Evolutionary conservation across 2,113 vertebrate species (phyloP).

Genomic region (Poeciliopsis occidentalis): DNA sequence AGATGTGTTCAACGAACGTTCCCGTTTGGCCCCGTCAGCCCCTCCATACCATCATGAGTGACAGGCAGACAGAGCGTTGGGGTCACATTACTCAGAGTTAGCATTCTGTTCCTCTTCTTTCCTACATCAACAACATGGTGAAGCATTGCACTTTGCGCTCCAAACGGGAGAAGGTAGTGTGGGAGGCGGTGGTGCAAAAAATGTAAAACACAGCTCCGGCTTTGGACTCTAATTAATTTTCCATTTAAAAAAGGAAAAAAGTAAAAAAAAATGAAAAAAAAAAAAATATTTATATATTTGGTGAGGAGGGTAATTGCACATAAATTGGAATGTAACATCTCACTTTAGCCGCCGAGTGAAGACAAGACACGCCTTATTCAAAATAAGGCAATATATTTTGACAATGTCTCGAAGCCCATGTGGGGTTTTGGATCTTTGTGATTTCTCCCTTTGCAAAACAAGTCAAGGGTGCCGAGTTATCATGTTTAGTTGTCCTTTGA

Average conservation of each 20-base stretch:
- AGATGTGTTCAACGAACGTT: constrained; percentile 52
- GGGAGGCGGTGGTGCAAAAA: constrained; percentile 65
- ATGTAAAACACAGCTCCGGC: constrained; percentile 51
- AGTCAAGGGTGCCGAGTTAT: constrained; percentile 28
- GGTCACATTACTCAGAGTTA: constrained; percentile 73
- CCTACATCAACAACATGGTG: constrained; percentile 66
- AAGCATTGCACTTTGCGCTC: constrained; percentile 63
- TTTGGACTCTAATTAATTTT: constrained; percentile 64
- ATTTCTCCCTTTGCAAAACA: constrained; percentile 39
- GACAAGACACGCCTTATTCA: constrained; percentile 31
- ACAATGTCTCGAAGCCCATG: constrained; percentile 31
- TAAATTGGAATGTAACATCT: constrained; percentile 48
- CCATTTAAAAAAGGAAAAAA: constrained; percentile 48
- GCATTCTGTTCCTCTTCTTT: constrained; percentile 72
- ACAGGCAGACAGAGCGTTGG: constrained; percentile 64
- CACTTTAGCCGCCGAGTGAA: constrained; percentile 15
- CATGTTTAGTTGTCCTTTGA: constrained; percentile 8
- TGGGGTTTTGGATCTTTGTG: constrained; percentile 26
- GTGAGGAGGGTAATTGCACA: constrained; percentile 45
- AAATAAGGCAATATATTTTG: constrained; percentile 50
- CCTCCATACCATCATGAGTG: constrained; percentile 73
- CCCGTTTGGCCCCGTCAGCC: constrained; percentile 53
- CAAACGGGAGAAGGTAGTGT: constrained; percentile 69
- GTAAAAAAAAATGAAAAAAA: constrained; percentile 1
- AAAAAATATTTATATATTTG: constrained; percentile 18